phyloP scores from a whole-genome alignment of 2,113 vertebrate species.

The Psammodynastes pulverulentus region DNA sequence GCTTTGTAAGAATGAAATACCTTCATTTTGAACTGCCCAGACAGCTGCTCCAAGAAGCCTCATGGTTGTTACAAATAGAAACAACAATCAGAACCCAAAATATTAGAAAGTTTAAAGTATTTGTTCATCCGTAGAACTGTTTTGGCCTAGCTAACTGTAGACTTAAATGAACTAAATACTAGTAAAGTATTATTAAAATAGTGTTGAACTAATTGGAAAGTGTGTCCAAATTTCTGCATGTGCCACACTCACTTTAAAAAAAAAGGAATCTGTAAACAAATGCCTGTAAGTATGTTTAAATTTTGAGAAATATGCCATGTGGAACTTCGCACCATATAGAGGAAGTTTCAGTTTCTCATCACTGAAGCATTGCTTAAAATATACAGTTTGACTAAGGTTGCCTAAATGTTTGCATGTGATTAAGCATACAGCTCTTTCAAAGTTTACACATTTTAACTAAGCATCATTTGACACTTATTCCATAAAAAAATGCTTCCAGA shows the following conservation, averaged over 20 bases:
- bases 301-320: background rate
- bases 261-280: conserved; percentile 14
- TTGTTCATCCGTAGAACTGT: background rate
- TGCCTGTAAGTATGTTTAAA: background rate
- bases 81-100: background rate
- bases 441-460: background rate
- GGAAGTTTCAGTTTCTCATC: background rate
- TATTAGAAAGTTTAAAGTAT: background rate
- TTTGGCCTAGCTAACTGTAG: background rate
- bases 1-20: background rate
- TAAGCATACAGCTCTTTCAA: background rate
- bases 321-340: background rate
- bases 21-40: background rate
- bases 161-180: background rate
- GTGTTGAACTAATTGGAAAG: background rate
- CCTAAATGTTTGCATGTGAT: background rate
- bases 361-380: background rate
- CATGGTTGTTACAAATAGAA: background rate
- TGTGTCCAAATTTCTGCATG: conserved; percentile 17
- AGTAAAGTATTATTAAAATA: background rate
- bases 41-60: background rate
- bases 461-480: conserved; percentile 8
- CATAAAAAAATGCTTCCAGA: background rate
- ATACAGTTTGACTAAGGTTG: background rate
- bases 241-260: background rate